A percentile compares a stretch with the other conserved stretches of the same genome.
Conservation (phyloP, 2,888 invertebrate species). For the Sinohyriopsis cumingii region DNA sequence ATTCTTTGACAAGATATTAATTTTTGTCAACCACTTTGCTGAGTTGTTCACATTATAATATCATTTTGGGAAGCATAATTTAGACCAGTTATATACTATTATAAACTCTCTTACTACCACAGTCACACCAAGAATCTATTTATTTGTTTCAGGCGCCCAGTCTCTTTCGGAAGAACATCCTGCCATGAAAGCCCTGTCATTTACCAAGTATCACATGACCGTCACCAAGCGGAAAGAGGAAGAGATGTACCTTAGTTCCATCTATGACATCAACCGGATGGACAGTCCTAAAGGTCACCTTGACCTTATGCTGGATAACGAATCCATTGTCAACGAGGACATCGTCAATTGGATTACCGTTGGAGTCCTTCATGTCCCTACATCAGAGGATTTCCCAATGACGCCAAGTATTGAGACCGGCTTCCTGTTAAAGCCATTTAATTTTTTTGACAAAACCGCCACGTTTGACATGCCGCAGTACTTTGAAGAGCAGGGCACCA, state of each 20-base stretch:
- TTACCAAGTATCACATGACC: slow-evolving; percentile 47
- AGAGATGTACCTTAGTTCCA: slow-evolving; percentile 35
- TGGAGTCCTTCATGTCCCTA: slow-evolving; percentile 35
- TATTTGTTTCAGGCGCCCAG: too few relatives aligned
- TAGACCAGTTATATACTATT: too few relatives aligned
- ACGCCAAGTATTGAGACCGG: slow-evolving; percentile 24
- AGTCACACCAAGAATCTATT: too few relatives aligned
- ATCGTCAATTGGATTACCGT: slow-evolving; percentile 31
- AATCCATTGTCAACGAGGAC: slow-evolving; percentile 27
- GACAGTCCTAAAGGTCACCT: slow-evolving; percentile 15
- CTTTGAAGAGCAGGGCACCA: slow-evolving; percentile 4
- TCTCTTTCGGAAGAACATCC: slow-evolving; percentile 19
- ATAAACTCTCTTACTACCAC: too few relatives aligned
- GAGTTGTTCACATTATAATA: too few relatives aligned
- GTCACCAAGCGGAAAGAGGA: slow-evolving; percentile 48
- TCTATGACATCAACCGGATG: slow-evolving; percentile 21
- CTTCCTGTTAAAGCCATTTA: slow-evolving; percentile 30
- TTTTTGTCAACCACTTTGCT: too few relatives aligned
- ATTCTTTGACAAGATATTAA: too few relatives aligned
- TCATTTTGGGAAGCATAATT: too few relatives aligned
- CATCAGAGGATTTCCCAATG: slow-evolving; percentile 35
- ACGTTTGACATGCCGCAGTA: slow-evolving; percentile 29
- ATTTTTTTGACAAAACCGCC: slow-evolving; percentile 32
- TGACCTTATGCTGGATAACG: slow-evolving; percentile 25
- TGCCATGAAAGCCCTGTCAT: slow-evolving; percentile 36